Conservation (phyloP, 2,888 invertebrate genomes). For the Schrankia costaestrigalis region DNA sequence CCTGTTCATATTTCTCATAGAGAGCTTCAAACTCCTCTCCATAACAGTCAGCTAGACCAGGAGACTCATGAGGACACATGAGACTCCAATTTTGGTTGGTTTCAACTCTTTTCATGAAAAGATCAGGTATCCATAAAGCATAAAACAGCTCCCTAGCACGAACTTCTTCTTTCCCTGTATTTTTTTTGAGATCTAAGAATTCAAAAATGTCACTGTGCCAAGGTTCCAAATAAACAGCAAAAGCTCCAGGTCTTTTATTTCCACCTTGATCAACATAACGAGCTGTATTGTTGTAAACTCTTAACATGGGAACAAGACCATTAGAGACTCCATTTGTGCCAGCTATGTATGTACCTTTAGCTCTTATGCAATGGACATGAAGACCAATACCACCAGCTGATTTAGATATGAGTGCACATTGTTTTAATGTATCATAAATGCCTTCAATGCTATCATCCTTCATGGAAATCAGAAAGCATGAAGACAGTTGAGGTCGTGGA, state of each 20-base stretch:
- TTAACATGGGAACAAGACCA: slow-evolving; percentile 96
- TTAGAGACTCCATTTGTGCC: slow-evolving; percentile 97
- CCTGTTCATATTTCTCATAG: slow-evolving; percentile 92
- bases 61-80: slow-evolving; percentile 97
- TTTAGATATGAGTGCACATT: slow-evolving; percentile 97
- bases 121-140: slow-evolving; percentile 98
- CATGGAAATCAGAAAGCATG: slow-evolving; percentile 97
- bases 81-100: slow-evolving; percentile 93
- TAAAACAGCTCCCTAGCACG: slow-evolving; percentile 97
- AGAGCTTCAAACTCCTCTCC: slow-evolving; percentile 96
- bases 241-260: slow-evolving; percentile 98
- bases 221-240: slow-evolving; percentile 98
- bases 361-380: slow-evolving; percentile 96
- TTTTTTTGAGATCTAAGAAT: slow-evolving; percentile 96
- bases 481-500: slow-evolving; percentile 93
- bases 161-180: slow-evolving; percentile 96
- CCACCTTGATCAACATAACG: slow-evolving; percentile 99
- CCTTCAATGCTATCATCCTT: slow-evolving; percentile 97
- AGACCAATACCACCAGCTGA: slow-evolving; percentile 98
- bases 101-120: slow-evolving; percentile 98
- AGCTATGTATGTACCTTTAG: slow-evolving; percentile 94
- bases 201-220: slow-evolving; percentile 99
- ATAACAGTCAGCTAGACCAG: slow-evolving; percentile 95
- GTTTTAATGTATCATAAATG: slow-evolving; percentile 94
- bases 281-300: slow-evolving; percentile 97